phyloP scores from a whole-genome alignment of 37 sponge, comb jelly and placozoan species.

The Halichondria panicea region DNA sequence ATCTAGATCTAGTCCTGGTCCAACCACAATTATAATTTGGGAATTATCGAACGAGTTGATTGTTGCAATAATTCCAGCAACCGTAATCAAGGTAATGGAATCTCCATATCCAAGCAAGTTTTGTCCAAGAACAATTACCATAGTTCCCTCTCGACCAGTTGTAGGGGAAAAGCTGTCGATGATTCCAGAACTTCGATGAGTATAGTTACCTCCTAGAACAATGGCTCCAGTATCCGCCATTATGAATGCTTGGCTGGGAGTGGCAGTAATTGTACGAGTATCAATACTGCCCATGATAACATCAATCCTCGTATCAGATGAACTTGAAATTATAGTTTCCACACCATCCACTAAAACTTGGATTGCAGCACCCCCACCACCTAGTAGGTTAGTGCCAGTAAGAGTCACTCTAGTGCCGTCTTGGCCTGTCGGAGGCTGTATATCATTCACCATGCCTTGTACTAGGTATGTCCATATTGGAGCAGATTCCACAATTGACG shows the following conservation, averaged over 20 bases:
- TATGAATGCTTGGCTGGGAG: conserved; percentile 45
- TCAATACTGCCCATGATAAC: conserved; percentile 36
- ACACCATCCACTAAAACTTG: conserved; percentile 66
- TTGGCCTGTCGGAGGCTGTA: conserved; percentile 57
- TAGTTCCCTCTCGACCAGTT: conserved; percentile 53
- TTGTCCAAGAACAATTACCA: conserved; percentile 48
- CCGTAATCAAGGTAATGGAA: conserved; percentile 7
- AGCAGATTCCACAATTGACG: conserved; percentile 28
- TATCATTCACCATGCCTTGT: conserved; percentile 16
- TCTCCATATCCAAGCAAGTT: conserved; percentile 54
- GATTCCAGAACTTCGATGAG: conserved; percentile 34
- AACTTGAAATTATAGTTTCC: conserved; percentile 4
- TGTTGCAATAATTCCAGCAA: conserved; percentile 45
- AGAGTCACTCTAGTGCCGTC: conserved; percentile 59
- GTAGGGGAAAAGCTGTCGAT: conserved; percentile 63
- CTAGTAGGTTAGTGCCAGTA: conserved; percentile 53
- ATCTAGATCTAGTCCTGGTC: background rate
- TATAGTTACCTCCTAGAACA: conserved; percentile 46
- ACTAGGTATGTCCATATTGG: conserved; percentile 62
- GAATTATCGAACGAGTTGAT: background rate
- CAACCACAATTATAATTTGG: conserved; percentile 35
- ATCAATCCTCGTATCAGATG: conserved; percentile 8
- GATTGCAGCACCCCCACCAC: conserved; percentile 32
- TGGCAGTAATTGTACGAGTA: background rate
- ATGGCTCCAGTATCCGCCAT: conserved; percentile 73